These are phyloP conservation scores for Drosophila acutilabella DNA, from an alignment of 2,888 invertebrate genomes.

Conservation along the genomic window DNA sequence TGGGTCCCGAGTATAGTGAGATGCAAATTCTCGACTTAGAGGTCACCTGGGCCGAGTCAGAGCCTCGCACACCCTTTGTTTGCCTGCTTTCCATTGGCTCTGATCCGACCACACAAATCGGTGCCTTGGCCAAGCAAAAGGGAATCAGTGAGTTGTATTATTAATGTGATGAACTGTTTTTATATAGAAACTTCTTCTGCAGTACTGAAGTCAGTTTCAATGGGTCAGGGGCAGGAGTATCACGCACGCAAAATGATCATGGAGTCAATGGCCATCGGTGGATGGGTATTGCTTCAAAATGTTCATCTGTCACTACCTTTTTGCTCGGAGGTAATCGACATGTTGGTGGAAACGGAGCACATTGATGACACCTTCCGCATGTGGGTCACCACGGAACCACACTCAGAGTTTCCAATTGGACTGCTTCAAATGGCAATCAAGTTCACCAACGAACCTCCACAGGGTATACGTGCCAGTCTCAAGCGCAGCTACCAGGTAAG, in stretches of 20 bases:
- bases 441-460: constrained; percentile 98
- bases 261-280: constrained; percentile 92
- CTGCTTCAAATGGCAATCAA: constrained; percentile 96
- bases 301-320: constrained; percentile 98
- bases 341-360: constrained; percentile 93
- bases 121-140: constrained; percentile 93
- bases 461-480: constrained; percentile 96
- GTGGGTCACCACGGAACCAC: constrained; percentile 98
- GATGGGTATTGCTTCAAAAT: constrained; percentile 98
- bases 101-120: constrained; percentile 98
- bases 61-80: constrained; percentile 94
- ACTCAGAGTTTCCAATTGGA: constrained; percentile 96
- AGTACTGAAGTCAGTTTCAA: constrained; percentile 94
- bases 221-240: constrained; percentile 98
- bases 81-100: constrained; percentile 98
- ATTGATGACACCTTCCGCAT: constrained; percentile 93
- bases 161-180: neutral
- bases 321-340: constrained; percentile 96
- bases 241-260: constrained; percentile 93
- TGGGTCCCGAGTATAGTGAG: constrained; percentile 95
- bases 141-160: constrained; percentile 89
- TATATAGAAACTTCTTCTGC: neutral
- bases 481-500: constrained; percentile 94
- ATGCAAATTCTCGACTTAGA: constrained; percentile 96
- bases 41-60: constrained; percentile 95